Conservation (phyloP, 2,797 vertebrate genomes). For the Hephaestus fuliginosus region DNA sequence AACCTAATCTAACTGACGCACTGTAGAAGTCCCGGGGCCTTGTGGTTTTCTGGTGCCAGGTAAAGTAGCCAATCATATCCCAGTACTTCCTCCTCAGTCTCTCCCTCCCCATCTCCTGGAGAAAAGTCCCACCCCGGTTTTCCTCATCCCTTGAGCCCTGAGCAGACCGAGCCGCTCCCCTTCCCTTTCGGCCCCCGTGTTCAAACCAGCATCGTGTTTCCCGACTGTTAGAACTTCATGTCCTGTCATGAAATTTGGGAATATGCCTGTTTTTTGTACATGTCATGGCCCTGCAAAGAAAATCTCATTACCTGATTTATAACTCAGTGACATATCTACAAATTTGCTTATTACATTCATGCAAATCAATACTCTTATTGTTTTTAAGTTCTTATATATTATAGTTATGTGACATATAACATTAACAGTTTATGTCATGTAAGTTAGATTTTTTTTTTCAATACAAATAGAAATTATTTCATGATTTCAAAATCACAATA, state of each 20-base stretch:
- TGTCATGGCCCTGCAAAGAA: conserved; percentile 55
- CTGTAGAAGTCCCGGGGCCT: conserved; percentile 93
- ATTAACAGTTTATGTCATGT: too few species aligned
- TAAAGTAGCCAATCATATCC: conserved; percentile 86
- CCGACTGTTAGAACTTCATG: conserved; percentile 29
- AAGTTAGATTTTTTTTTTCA: not conserved
- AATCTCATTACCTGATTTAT: conserved; percentile 9
- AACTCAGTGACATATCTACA: not conserved
- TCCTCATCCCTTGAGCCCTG: conserved; percentile 49
- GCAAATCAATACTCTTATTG: not conserved
- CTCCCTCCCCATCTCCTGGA: conserved; percentile 37
- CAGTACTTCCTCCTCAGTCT: conserved; percentile 57
- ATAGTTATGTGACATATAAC: too few species aligned
- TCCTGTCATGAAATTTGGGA: conserved; percentile 26
- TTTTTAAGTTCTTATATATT: too few species aligned
- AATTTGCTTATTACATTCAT: not conserved
- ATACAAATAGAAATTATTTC: not conserved
- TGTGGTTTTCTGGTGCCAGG: conserved; percentile 96
- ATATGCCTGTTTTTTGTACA: conserved; percentile 43
- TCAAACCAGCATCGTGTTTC: conserved; percentile 39
- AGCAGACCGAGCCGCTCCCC: conserved; percentile 40
- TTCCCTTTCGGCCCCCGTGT: conserved; percentile 65
- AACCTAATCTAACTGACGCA: conserved; percentile 85
- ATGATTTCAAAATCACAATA: not conserved
- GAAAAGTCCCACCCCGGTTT: conserved; percentile 54